Evolutionary conservation across 2,113 vertebrate genomes (phyloP).

Genomic region (Mastomys coucha): DNA sequence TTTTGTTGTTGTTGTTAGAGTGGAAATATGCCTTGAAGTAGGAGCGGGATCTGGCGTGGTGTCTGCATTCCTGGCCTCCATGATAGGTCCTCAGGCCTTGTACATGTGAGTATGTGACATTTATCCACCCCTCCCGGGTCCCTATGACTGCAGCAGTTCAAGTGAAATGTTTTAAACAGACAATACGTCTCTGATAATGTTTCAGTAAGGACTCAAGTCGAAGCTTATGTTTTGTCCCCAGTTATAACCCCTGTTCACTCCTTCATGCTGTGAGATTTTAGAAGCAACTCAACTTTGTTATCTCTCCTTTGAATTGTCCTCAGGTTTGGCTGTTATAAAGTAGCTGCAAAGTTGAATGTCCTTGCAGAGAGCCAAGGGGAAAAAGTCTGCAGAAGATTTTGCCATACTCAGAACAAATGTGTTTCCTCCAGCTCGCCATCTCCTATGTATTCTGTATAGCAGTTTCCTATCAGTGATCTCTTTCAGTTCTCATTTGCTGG

Average conservation of each 20-base stretch:
- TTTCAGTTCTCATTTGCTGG: slow-evolving; percentile 23
- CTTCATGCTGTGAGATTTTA: background rate
- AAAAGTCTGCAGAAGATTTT: background rate
- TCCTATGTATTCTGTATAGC: background rate
- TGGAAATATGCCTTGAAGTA: slow-evolving; percentile 94
- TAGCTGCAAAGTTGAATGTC: background rate
- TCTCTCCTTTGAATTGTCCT: slow-evolving; percentile 7
- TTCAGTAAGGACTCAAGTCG: background rate
- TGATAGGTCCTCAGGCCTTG: slow-evolving; percentile 90
- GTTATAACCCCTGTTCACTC: background rate
- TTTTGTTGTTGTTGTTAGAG: slow-evolving; percentile 71
- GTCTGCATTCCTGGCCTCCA: slow-evolving; percentile 93
- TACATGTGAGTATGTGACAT: slow-evolving; percentile 90
- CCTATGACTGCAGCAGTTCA: background rate
- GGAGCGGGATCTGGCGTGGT: slow-evolving; percentile 96
- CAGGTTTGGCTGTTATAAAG: slow-evolving; percentile 19
- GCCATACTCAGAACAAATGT: background rate
- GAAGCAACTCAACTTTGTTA: background rate
- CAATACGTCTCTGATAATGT: background rate
- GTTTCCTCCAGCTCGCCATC: background rate
- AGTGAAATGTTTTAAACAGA: background rate
- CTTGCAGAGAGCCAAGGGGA: background rate
- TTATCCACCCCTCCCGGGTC: background rate
- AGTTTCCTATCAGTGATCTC: slow-evolving; percentile 1
- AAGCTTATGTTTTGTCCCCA: background rate